Base-by-base conservation (phyloP, 2,888 invertebrate species). In the Priocnemis perturbator region DNA sequence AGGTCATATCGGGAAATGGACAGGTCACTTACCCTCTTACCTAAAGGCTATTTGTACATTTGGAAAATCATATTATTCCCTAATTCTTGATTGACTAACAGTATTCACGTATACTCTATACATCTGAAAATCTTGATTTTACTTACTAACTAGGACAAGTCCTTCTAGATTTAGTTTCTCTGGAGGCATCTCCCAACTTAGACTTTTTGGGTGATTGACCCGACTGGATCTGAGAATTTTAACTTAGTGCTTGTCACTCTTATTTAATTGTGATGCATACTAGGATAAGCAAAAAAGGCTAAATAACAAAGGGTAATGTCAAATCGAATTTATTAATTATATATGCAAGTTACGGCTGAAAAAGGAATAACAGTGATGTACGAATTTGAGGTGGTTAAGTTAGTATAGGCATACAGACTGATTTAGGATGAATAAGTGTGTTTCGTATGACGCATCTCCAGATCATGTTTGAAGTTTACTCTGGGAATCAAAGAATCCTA, bases 301-400 rank as follows among this genome's bases (percentile, higher is more conserved):
- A 55, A 48, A 45, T 23, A 53, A 37, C 30, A 56, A 23, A 57
- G 70, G 62, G 44, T 68, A 68, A 67, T 60, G 63, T 50, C 69
- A 30, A 67, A 65, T 67, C 58, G 53, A 77, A 77, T 74, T 72
- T 72, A 72, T 68, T 66, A 67, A 56, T 48, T 67, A 66, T 37
- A 55, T 17, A 52, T 20, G 68, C 55, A 45, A 30, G 37, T 62
- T 60, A 21, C 20, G 14, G 26, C 37, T 50, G 4, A 45, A 9
- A 44, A 21, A 30, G 45, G 37, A 37, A 37, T 58, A 45, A 44
- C 19, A 58, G 30, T 20, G 37, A 37, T 58, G 37, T 58, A 30
- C 56, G 19, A 30, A 37, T 56, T n/a, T 11, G 17, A 57, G 23
- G 19, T 45, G 37, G 37, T 45, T 56, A 52, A 37, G 45, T 21